phyloP scores from a whole-genome alignment of 2,797 vertebrate genomes.

The Spinibarbus caldwelli region DNA sequence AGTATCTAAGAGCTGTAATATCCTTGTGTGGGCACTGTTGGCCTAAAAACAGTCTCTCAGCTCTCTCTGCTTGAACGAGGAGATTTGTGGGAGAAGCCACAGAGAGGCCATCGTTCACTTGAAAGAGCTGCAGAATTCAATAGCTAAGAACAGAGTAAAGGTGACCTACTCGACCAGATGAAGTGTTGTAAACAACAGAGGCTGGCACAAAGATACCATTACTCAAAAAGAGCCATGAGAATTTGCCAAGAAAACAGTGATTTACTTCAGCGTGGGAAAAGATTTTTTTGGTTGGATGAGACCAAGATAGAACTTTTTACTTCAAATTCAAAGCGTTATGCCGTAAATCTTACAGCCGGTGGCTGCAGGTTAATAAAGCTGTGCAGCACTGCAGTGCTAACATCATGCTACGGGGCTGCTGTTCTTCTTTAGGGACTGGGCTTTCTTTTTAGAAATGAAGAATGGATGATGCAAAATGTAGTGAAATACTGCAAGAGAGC shows the following conservation, averaged over 20 bases:
- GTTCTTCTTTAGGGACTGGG: not conserved
- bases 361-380: not conserved
- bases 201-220: slow-evolving; percentile 23
- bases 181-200: slow-evolving; percentile 29
- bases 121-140: slow-evolving; percentile 7
- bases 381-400: not conserved
- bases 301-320: not conserved
- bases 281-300: not conserved
- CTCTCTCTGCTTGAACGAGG: not conserved
- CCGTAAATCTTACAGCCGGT: not conserved
- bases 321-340: not conserved
- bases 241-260: slow-evolving; percentile 19
- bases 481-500: not conserved
- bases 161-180: slow-evolving; percentile 3
- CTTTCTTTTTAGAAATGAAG: not conserved
- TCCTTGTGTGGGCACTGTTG: not conserved
- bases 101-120: slow-evolving; percentile 4
- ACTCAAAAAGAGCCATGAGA: slow-evolving; percentile 12
- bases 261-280: slow-evolving; percentile 34
- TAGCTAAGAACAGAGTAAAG: slow-evolving; percentile 2
- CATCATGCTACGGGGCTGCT: not conserved
- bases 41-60: not conserved
- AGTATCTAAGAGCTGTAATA: not conserved
- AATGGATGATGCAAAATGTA: not conserved
- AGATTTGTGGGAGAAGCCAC: slow-evolving; percentile 17